Evolutionary conservation across 1,140 invertebrate species (phyloP).

Genomic region (Notospermus geniculatus): DNA sequence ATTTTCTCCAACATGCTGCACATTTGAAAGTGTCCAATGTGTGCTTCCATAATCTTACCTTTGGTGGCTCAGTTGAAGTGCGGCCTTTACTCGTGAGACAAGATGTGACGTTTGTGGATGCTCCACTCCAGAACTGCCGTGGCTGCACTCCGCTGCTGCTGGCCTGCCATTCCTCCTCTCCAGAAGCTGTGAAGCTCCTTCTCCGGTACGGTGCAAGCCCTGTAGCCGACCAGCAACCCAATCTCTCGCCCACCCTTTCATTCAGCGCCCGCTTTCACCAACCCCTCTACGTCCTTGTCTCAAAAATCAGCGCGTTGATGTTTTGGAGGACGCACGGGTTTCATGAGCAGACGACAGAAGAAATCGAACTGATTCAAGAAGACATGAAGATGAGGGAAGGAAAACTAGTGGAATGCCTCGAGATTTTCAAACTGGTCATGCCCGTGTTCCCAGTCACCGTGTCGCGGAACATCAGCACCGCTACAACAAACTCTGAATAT

Average conservation of each 20-base stretch:
- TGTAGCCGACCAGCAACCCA: background rate
- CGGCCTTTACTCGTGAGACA: background rate
- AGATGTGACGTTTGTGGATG: background rate
- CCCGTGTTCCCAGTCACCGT: background rate
- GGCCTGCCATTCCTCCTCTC: slow-evolving; percentile 3
- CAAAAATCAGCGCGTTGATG: slow-evolving; percentile 1
- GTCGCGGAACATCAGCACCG: background rate
- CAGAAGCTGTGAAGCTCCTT: slow-evolving; percentile 5
- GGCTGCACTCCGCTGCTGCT: slow-evolving; percentile 3
- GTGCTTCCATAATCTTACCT: background rate
- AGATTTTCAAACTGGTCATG: background rate
- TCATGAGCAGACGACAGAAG: background rate
- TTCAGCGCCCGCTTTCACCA: background rate
- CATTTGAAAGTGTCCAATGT: background rate
- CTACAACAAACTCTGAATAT: background rate
- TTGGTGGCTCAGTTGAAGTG: background rate
- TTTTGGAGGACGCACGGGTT: slow-evolving; percentile 4
- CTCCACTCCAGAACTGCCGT: slow-evolving; percentile 2
- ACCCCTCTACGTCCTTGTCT: background rate
- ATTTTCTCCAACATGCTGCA: background rate
- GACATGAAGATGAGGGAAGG: background rate
- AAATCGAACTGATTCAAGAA: background rate
- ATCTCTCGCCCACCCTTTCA: background rate
- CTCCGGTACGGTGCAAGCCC: slow-evolving; percentile 6
- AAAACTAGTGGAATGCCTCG: background rate